Percentiles rank a stretch among this genome's conserved stretches.
phyloP scores from a whole-genome alignment of 2,888 invertebrate genomes.

The Artemia sinica region DNA sequence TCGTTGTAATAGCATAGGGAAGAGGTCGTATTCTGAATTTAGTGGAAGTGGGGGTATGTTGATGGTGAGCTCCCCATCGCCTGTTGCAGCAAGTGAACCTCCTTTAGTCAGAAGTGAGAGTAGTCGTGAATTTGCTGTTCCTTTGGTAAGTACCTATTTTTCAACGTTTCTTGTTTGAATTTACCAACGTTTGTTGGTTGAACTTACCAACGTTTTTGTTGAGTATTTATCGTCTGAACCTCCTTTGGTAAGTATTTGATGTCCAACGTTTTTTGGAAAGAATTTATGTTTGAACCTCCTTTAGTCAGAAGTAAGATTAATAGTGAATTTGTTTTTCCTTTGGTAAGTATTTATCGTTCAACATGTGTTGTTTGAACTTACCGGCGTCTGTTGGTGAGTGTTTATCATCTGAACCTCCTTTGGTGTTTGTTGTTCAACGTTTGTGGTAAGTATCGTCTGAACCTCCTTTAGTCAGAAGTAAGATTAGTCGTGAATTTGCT shows the following conservation, averaged over 20 bases:
- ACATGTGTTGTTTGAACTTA: too few relatives aligned
- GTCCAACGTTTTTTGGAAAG: too few relatives aligned
- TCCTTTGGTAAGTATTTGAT: too few relatives aligned
- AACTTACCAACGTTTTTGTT: too few relatives aligned
- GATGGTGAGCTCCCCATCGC: neutral
- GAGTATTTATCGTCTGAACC: too few relatives aligned
- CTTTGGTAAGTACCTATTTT: neutral
- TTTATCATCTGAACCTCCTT: too few relatives aligned
- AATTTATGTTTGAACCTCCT: too few relatives aligned
- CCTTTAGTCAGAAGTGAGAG: neutral
- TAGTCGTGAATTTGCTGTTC: neutral
- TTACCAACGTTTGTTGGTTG: too few relatives aligned
- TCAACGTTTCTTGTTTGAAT: neutral
- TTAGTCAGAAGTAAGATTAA: neutral
- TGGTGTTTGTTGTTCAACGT: too few relatives aligned
- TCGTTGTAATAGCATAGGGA: neutral
- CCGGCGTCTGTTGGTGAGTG: too few relatives aligned
- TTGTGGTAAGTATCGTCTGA: too few relatives aligned
- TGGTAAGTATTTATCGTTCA: neutral
- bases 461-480: neutral
- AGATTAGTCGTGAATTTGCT: neutral
- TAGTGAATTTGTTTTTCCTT: neutral
- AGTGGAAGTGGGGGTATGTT: neutral
- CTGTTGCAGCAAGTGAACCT: neutral
- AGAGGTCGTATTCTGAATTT: constrained; percentile 9